Base-by-base conservation (phyloP, 2,888 invertebrate genomes). In the Xestia sexstrigata region DNA sequence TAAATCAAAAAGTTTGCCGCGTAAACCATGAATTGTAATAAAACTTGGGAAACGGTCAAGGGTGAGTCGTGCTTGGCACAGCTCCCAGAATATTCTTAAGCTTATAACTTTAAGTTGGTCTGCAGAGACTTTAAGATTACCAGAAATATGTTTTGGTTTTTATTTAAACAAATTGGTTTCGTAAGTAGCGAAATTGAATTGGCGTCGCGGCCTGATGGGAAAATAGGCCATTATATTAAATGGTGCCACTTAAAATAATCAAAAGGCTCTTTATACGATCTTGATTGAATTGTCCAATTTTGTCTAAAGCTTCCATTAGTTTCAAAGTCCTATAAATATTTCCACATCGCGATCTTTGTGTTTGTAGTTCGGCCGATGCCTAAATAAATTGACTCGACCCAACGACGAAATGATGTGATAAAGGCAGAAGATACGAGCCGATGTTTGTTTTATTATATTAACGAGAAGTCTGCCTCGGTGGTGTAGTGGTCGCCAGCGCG, bases 1-100 rank as follows among this genome's bases (percentile, higher is more conserved):
- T 88, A 85, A 82, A 84, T 88, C 87, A 86, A 62, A 85, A 88
- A 88, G 76, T 87, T 88, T 75, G 20, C 23, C 45, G 58, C 52
- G 63, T 70, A 67, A 74, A 70, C 79, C 71, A 77, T 74, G 76
- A 70, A 76, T 71, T 62, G 65, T 70, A 81, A 81, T 79, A 82
- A 82, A 87, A 86, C 63, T 84, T 74, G 39, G 52, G 11, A 55
- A 66, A 70, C 72, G 68, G 74, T 78, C 76, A 88, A 83, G 78
- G n/a, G 70, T 70, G 82, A 75, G 42, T 66, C 69, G 63, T 45
- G 52, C 6, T 69, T 71, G 70, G n/a, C 55, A 47, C 39, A 55
- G 63, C 55, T 35, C 49, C 30, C 26, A n/a, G 23, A 65, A 47
- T 63, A 35, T 70, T 47, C 45, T 45, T 15, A 42, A 66, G 67